Base-by-base conservation (phyloP, 1,140 invertebrate genomes). In the Ostrea denselamellosa region DNA sequence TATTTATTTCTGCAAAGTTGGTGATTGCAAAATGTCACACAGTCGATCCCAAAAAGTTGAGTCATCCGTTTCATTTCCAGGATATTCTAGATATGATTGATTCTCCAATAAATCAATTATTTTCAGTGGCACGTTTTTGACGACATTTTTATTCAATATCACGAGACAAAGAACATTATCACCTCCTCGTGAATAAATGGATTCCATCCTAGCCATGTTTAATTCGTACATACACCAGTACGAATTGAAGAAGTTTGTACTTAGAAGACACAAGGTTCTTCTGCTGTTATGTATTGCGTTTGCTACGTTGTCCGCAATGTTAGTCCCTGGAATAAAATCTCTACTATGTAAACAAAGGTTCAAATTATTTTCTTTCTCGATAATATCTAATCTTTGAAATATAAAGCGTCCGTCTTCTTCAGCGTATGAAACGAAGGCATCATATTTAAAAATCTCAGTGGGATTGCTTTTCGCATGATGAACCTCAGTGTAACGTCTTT, bases 191-290 rank as follows among this genome's bases (percentile, higher is more conserved):
- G 91, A 88, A 71, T 92, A 88, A n/a, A 90, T 83, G 28, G 88
- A 88, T 25, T 93, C 91, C 91, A 92, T 91, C 34, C 89, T 83
- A 0, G 92, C 91, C 92, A 92, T 94, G 88, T 96, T 95, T 17
- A 96, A 95, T 92, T 97, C 96, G 95, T 96, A 97, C 77, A 95
- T 90, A 91, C 96, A 97, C 96, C 96, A 97, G 51, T 96, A 95
- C 12, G 96, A 97, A 89, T 95, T 95, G 0, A 96, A 95, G 91
- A 96, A 97, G 71, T 95, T 94, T 90, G 96, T 95, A 87, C 96
- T 96, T 56, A 97, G 94, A 25, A 97, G 92, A 44, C 97, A 93
- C 56, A 97, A 93, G 25, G 96, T 96, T 93, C 96, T 96, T 83
- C 96, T 95, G 92, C 96, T 96, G 85, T 95, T 95, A 34, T 95